Percentiles rank a stretch among this genome's conserved stretches.
Evolutionary conservation across 2,888 invertebrate genomes (phyloP).

Genomic region (Tribolium freemani): DNA sequence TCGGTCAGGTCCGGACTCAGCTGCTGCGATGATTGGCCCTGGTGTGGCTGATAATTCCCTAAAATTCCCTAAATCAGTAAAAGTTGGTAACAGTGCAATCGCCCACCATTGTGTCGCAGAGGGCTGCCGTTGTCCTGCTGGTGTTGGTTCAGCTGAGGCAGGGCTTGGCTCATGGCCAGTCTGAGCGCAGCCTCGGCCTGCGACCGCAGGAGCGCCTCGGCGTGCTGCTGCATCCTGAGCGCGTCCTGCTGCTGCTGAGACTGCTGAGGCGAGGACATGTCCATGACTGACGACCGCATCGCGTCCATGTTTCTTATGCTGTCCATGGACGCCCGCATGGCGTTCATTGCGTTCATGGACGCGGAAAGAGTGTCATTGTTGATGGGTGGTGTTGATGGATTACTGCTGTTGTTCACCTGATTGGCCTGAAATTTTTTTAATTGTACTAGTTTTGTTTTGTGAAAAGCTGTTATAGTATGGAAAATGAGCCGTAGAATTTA

Average conservation of each 20-base stretch:
- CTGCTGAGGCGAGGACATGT: slow-evolving; percentile 64
- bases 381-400: slow-evolving; percentile 69
- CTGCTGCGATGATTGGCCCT: slow-evolving; percentile 68
- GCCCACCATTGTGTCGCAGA: slow-evolving; percentile 63
- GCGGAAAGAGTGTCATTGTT: slow-evolving; percentile 68
- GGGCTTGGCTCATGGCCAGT: slow-evolving; percentile 81
- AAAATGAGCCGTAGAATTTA: too few relatives aligned
- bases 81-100: too few relatives aligned
- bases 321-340: slow-evolving; percentile 74
- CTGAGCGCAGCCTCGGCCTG: slow-evolving; percentile 89
- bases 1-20: slow-evolving; percentile 80
- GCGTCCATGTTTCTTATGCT: slow-evolving; percentile 70
- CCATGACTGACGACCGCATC: slow-evolving; percentile 70
- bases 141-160: slow-evolving; percentile 67
- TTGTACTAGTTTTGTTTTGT: too few relatives aligned
- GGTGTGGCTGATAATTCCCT: slow-evolving; percentile 63
- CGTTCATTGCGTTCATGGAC: slow-evolving; percentile 73
- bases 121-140: slow-evolving; percentile 66
- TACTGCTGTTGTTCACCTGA: slow-evolving; percentile 67
- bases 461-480: too few relatives aligned
- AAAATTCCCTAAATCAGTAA: background rate
- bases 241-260: slow-evolving; percentile 65
- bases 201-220: slow-evolving; percentile 84
- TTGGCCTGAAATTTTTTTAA: slow-evolving; percentile 54
- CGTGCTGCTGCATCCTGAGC: slow-evolving; percentile 73